Evolutionary conservation across 1,140 invertebrate genomes (phyloP).

Genomic region (Bicyclus anynana): DNA sequence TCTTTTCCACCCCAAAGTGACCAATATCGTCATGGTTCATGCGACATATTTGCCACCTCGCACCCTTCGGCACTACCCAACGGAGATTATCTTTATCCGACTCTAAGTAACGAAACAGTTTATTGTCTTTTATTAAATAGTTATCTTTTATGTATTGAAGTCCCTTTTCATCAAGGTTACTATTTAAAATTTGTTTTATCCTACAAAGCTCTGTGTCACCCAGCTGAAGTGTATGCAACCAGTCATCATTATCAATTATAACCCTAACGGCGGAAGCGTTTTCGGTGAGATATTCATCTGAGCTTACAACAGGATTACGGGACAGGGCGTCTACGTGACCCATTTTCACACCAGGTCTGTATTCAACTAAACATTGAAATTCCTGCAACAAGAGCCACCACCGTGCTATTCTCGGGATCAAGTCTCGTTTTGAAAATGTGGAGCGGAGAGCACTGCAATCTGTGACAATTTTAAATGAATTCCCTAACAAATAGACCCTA

Average conservation of each 20-base stretch:
- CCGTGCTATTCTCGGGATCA: constrained; percentile 40
- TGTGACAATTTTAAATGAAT: constrained; percentile 54
- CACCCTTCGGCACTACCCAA: constrained; percentile 29
- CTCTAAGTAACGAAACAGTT: constrained; percentile 16
- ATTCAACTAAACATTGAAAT: constrained; percentile 37
- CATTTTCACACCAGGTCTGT: constrained; percentile 40
- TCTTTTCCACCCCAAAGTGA: constrained; percentile 29
- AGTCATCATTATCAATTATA: constrained; percentile 15
- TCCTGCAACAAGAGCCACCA: constrained; percentile 53
- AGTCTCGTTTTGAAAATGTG: constrained; percentile 43
- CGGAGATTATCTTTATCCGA: constrained; percentile 17
- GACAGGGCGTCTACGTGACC: constrained; percentile 49
- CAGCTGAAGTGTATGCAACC: constrained; percentile 20
- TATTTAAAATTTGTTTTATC: constrained; percentile 13
- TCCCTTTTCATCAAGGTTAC: constrained; percentile 15
- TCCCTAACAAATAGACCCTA: constrained; percentile 42
- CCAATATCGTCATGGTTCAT: constrained; percentile 33
- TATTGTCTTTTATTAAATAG: constrained; percentile 26
- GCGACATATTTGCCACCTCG: constrained; percentile 22
- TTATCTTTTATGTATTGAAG: constrained; percentile 27
- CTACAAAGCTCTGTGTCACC: constrained; percentile 14
- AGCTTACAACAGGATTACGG: constrained; percentile 18
- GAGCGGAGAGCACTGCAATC: constrained; percentile 52
- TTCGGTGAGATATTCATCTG: not conserved
- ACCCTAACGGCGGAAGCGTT: constrained; percentile 3